These are phyloP conservation scores for Neogale vison DNA, from an alignment of 2,113 vertebrate genomes.

Conservation along the genomic window DNA sequence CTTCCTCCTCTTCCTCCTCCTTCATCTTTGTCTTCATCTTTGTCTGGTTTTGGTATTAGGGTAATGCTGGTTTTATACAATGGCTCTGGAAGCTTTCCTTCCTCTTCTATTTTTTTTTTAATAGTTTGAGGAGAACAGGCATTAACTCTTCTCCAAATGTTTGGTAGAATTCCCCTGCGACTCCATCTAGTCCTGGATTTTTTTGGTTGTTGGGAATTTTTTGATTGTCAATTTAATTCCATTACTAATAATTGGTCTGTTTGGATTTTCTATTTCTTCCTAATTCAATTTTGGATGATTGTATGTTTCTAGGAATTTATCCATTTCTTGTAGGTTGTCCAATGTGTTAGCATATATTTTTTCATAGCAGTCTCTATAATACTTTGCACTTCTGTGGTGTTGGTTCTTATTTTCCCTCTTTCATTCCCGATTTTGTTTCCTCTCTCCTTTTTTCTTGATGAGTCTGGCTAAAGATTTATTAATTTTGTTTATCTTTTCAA, in stretches of 20 bases:
- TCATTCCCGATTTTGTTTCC: background rate
- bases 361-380: background rate
- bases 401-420: background rate
- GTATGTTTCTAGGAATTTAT: background rate
- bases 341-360: background rate
- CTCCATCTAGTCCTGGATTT: background rate
- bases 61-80: background rate
- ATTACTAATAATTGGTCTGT: background rate
- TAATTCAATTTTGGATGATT: background rate
- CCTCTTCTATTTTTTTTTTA: background rate
- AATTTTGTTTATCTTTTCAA: background rate
- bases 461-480: background rate
- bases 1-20: too few species aligned
- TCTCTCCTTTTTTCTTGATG: background rate
- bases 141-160: background rate
- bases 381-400: background rate
- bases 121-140: background rate
- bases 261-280: background rate
- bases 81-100: background rate
- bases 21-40: too few species aligned
- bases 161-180: background rate
- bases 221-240: background rate
- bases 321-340: background rate
- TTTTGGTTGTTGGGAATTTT: background rate
- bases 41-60: too few species aligned